Percentiles rank a stretch among this genome's conserved stretches.
phyloP scores from a whole-genome alignment of 2,888 invertebrate genomes.

The Slavum lentiscoides region DNA sequence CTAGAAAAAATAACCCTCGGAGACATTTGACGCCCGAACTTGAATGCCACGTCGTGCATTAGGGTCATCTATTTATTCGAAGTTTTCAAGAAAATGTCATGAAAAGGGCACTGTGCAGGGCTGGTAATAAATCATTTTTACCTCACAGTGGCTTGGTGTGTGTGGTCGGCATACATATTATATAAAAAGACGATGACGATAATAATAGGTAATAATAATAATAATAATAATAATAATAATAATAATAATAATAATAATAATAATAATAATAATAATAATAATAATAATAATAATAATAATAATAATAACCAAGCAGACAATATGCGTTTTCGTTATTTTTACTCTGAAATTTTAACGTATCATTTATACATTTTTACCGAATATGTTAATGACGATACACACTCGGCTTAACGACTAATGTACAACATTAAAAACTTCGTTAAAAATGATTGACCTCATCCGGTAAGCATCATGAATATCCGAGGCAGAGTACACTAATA shows the following conservation, averaged over 20 bases:
- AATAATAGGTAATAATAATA: background rate
- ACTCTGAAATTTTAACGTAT: constrained; percentile 3
- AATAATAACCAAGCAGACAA: background rate
- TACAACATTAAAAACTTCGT: constrained; percentile 3
- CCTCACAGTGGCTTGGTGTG: background rate
- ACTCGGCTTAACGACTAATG: background rate
- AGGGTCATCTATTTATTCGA: constrained; percentile 33
- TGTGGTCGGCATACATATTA: background rate
- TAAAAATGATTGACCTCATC: background rate
- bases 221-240: background rate
- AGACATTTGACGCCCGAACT: constrained; percentile 28
- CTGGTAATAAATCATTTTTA: constrained; percentile 36
- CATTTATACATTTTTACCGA: background rate
- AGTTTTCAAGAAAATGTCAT: constrained; percentile 46
- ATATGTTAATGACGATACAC: background rate
- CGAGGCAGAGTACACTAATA: background rate
- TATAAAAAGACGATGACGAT: background rate
- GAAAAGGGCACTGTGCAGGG: constrained; percentile 25
- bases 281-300: too few species aligned
- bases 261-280: background rate
- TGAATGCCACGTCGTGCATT: constrained; percentile 38
- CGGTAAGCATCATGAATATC: background rate
- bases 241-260: background rate
- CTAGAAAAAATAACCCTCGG: constrained; percentile 8
- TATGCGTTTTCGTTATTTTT: background rate